Evolutionary conservation across 92 coral and sea anemone genomes (phyloP).

Genomic region (Parazoanthus darwini): DNA sequence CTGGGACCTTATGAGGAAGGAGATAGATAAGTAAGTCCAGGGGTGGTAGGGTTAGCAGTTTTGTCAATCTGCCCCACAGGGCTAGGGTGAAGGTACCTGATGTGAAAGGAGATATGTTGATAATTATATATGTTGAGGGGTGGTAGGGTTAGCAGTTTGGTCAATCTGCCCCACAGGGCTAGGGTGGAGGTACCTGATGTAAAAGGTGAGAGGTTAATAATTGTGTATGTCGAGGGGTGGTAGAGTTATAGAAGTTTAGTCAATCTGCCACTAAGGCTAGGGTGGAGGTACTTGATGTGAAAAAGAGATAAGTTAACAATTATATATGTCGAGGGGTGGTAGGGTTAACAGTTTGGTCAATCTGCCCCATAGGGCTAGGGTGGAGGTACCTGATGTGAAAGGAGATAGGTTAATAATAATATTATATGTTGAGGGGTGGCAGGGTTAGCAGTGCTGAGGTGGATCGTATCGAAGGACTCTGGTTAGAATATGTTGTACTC

Average conservation of each 20-base stretch:
- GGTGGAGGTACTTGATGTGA: too few species aligned
- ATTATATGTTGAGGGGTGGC: not conserved
- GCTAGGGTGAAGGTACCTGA: not conserved
- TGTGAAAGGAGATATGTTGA: not conserved
- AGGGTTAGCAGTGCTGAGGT: not conserved
- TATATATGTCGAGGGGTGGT: too few species aligned
- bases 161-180: not conserved
- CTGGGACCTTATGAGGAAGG: conserved; percentile 97
- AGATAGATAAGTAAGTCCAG: conserved; percentile 77
- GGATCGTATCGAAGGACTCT: too few species aligned
- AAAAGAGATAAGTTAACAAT: too few species aligned
- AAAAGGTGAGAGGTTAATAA: not conserved
- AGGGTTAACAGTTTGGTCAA: too few species aligned
- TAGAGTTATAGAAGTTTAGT: not conserved
- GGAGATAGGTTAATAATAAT: not conserved
- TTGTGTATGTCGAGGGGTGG: not conserved
- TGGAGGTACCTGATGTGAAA: not conserved
- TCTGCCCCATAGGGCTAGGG: not conserved
- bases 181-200: not conserved
- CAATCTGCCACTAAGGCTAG: too few species aligned
- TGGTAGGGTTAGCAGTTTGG: not conserved
- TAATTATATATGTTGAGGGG: not conserved
- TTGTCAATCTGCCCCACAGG: not conserved
- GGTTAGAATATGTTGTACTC: too few species aligned
- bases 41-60: not conserved